These are phyloP conservation scores for Cancer borealis DNA, from an alignment of 2,888 invertebrate species.

Conservation along the genomic window DNA sequence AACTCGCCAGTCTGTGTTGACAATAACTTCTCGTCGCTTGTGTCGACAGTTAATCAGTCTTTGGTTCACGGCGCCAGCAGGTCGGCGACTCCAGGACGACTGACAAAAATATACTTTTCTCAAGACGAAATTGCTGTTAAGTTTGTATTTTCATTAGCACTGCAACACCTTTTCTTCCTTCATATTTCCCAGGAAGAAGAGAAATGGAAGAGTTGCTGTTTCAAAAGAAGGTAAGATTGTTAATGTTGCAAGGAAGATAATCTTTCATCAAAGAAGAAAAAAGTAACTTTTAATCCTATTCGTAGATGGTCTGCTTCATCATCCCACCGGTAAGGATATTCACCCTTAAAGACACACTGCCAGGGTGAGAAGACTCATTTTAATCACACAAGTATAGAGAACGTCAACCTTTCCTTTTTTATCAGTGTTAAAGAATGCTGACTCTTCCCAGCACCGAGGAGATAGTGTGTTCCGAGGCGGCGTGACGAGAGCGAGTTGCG, in stretches of 20 bases:
- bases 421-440: background rate
- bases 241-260: background rate
- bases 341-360: background rate
- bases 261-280: background rate
- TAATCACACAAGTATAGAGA: background rate
- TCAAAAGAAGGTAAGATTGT: background rate
- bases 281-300: background rate
- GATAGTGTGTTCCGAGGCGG: background rate
- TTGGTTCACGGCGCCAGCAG: slow-evolving; percentile 2
- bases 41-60: slow-evolving; percentile 18
- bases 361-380: background rate
- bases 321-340: background rate
- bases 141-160: background rate
- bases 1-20: background rate
- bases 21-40: slow-evolving; percentile 16
- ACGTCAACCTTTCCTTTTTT: background rate
- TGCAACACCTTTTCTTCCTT: background rate
- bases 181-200: background rate
- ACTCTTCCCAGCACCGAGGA: background rate
- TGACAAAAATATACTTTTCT: background rate
- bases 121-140: background rate
- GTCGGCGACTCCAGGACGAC: slow-evolving; percentile 2
- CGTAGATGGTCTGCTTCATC: background rate
- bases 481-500: background rate
- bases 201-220: background rate